These are phyloP conservation scores for Phataginus tricuspis DNA, from an alignment of 2,797 vertebrate species.

Conservation along the genomic window DNA sequence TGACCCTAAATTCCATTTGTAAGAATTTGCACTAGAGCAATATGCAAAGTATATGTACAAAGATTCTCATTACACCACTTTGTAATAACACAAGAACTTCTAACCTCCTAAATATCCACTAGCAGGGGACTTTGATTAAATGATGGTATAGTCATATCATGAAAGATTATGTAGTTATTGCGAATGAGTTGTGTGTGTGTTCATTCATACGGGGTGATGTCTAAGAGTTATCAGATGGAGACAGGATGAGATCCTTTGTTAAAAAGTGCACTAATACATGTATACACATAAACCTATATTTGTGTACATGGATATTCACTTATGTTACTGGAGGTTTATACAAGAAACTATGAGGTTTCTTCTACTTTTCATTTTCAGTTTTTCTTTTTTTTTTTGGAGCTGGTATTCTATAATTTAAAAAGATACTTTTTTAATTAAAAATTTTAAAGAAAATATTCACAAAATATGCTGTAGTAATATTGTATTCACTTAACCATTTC, in stretches of 20 bases:
- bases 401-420: constrained; percentile 11
- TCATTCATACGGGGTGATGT: neutral
- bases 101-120: neutral
- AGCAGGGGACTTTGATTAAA: neutral
- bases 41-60: neutral
- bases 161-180: neutral
- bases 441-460: neutral
- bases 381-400: neutral
- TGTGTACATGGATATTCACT: neutral
- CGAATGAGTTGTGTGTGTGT: neutral
- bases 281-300: neutral
- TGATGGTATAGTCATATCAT: neutral
- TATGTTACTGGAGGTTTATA: neutral
- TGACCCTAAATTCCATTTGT: neutral
- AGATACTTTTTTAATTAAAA: neutral
- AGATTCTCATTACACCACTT: neutral
- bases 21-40: neutral
- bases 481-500: neutral
- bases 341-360: neutral
- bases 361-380: neutral
- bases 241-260: neutral
- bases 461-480: neutral
- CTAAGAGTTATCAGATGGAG: constrained; percentile 4
- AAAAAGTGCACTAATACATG: neutral
- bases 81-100: neutral